Evolutionary conservation across 2,797 vertebrate genomes (phyloP).

Genomic region (Meda fulgida): DNA sequence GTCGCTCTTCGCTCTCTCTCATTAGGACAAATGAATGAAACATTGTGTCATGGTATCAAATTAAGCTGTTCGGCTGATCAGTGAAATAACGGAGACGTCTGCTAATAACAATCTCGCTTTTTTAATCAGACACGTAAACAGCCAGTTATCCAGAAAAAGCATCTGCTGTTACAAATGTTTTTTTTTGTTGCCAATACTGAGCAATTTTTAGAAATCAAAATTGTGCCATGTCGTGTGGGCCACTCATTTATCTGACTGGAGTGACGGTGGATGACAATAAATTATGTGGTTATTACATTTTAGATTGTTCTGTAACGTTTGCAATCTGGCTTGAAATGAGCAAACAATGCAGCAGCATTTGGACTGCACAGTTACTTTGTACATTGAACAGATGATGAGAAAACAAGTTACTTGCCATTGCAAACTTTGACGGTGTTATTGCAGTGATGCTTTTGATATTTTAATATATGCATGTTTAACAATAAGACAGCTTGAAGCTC

Average conservation of each 20-base stretch:
- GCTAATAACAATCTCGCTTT: conserved; percentile 45
- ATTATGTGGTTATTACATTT: neutral
- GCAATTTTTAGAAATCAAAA: conserved; percentile 11
- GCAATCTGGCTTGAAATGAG: neutral
- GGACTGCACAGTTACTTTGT: neutral
- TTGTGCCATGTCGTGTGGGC: neutral
- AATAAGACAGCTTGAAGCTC: neutral
- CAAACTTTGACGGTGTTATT: neutral
- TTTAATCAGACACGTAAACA: conserved; percentile 44
- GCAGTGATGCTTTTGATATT: conserved; percentile 7
- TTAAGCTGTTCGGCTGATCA: conserved; percentile 43
- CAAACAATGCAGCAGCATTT: neutral
- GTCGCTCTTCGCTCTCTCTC: conserved; percentile 23
- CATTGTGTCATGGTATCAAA: conserved; percentile 52
- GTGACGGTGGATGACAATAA: neutral
- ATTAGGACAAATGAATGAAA: conserved; percentile 47
- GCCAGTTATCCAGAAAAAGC: conserved; percentile 31
- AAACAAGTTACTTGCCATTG: conserved; percentile 5
- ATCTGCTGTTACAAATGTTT: conserved; percentile 19
- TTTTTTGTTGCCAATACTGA: neutral
- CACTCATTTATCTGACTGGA: neutral
- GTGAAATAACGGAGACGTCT: conserved; percentile 36
- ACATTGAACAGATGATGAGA: neutral
- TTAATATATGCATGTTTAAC: conserved; percentile 4
- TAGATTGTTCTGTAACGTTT: neutral